Conservation (phyloP, 2,888 invertebrate genomes). For the Lepidochitona cinerea region DNA sequence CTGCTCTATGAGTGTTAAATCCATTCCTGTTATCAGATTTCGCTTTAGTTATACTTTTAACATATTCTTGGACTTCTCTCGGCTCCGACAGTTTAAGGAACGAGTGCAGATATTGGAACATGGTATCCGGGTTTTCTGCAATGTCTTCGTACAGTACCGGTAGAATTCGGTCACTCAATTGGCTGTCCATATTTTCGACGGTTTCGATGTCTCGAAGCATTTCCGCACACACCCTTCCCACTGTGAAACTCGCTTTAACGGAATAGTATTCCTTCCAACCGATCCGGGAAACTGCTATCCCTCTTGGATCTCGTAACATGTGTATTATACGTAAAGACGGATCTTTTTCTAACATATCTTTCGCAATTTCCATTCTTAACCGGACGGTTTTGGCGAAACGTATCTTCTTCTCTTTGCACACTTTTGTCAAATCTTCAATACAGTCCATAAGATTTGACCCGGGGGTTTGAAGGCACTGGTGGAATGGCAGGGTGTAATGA, state of each 20-base stretch:
- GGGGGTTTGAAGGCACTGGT: background rate
- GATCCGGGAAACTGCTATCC: background rate
- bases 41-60: background rate
- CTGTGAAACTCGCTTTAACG: background rate
- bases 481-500: background rate
- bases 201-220: background rate
- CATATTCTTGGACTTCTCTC: background rate
- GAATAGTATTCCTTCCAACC: background rate
- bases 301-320: background rate
- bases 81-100: background rate
- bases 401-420: background rate
- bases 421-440: background rate
- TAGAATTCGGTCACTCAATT: background rate
- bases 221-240: background rate
- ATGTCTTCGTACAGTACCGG: background rate
- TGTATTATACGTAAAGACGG: background rate
- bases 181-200: background rate
- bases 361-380: background rate
- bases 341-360: background rate
- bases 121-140: background rate
- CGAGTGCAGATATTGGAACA: background rate
- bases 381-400: background rate
- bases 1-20: background rate
- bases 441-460: background rate
- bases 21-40: background rate